Evolutionary conservation across 2,797 vertebrate genomes (phyloP), one percentile per base, ranked within the genome.

Genomic region (Acrocephalus scirpaceus): DNA sequence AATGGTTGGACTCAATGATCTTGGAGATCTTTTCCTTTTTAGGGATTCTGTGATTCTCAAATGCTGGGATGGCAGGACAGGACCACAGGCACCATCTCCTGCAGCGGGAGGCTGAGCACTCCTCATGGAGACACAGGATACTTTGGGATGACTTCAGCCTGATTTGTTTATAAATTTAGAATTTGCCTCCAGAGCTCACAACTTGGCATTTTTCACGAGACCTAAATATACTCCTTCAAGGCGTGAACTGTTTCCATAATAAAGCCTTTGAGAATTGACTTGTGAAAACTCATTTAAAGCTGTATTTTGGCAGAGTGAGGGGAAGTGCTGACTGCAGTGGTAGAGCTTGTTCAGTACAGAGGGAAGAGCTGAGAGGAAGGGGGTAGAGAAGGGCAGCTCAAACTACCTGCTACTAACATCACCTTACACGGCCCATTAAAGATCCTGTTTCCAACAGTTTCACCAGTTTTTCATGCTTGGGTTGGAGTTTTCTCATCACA

Each of bases 191-290:
- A 38, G 86, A 91, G 92, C 76, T 73, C 20, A 8, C 73, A 50
- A 36, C 67, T 84, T 76, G 90, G 93, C 93, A 56, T 80, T 85
- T 93, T 93, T 84, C 60, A 45, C 40, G n/a, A 82, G 83, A 51
- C 86, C 90, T 90, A 95, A 95, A 95, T 94, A 95, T 79, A 92
- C 70, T 88, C 56, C 73, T 72, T 44, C 82, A 85, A 90, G 90
- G 70, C 83, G 7, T 92, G 85, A 96, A 81, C 70, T 88, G 90
- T 67, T 95, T 79, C 88, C 56, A 38, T 86, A 82, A 88, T 70
- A 82, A 95, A 88, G 50, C 62, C 62, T 86, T 79, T 70, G 23
- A 65, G 70, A 94, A 89, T 11, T 64, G 79, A 58, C 70, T 85
- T 42, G 88, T 57, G 80, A 92, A 81, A 92, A 93, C 40, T 34